These are phyloP conservation scores for Pimephales promelas DNA, from an alignment of 2,113 vertebrate species.

Conservation along the genomic window DNA sequence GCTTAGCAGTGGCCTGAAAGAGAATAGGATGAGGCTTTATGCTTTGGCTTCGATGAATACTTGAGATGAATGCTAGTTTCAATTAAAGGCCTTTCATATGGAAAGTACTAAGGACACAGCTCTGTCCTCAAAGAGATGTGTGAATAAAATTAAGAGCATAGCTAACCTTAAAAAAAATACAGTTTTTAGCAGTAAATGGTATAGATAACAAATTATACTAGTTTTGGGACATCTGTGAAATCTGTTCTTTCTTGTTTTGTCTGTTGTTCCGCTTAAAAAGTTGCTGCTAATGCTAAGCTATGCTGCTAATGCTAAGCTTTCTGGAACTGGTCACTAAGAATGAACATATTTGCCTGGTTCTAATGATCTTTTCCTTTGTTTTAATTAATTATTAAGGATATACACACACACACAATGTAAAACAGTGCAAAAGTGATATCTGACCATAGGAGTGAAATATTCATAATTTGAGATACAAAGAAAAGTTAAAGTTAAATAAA, in stretches of 20 bases:
- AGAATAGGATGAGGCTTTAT: conserved; percentile 52
- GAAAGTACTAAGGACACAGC: conserved; percentile 64
- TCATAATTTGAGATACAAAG: neutral
- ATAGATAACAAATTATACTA: neutral
- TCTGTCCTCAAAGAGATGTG: conserved; percentile 55
- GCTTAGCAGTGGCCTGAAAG: conserved; percentile 62
- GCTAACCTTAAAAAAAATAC: conserved; percentile 1
- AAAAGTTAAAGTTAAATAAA: no score
- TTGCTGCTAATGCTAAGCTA: neutral
- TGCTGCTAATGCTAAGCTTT: neutral
- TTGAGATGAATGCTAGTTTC: conserved; percentile 68
- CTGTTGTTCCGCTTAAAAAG: neutral
- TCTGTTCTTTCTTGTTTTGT: neutral
- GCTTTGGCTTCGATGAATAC: conserved; percentile 68
- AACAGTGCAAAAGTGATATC: neutral
- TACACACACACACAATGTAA: neutral
- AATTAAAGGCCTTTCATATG: conserved; percentile 76
- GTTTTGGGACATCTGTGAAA: neutral
- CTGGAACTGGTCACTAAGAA: neutral
- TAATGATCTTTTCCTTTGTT: neutral
- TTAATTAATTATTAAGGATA: neutral
- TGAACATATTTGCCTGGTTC: neutral
- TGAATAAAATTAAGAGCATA: conserved; percentile 26
- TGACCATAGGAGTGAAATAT: neutral
- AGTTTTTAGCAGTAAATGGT: neutral